Conservation (phyloP, 2,113 vertebrate species). For the Nycticorax nycticorax region DNA sequence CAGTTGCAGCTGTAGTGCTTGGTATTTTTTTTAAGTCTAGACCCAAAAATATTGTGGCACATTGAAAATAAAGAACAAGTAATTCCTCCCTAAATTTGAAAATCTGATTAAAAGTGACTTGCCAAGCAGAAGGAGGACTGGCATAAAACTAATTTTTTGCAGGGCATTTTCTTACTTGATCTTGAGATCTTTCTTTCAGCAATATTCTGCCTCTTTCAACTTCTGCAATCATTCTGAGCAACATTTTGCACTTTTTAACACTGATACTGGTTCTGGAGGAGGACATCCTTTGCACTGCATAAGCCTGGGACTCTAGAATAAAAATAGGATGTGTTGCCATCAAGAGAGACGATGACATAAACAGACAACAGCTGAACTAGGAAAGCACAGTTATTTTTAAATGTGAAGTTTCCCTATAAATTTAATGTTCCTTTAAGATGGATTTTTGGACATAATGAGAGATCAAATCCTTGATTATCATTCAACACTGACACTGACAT, state of each 20-base stretch:
- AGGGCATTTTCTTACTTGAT: not conserved
- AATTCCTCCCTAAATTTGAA: not conserved
- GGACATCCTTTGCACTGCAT: not conserved
- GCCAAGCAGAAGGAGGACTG: not conserved
- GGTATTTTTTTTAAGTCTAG: not conserved
- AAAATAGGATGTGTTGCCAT: not conserved
- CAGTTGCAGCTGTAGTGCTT: not conserved
- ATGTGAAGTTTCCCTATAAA: not conserved
- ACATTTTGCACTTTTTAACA: not conserved
- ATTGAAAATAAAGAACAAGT: not conserved
- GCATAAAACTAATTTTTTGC: not conserved
- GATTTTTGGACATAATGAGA: not conserved
- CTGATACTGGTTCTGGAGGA: not conserved
- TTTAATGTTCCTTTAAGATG: not conserved
- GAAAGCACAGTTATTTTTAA: not conserved
- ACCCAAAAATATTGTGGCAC: not conserved
- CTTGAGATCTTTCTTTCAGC: not conserved
- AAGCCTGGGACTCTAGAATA: not conserved
- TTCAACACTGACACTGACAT: not conserved
- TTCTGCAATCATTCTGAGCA: not conserved
- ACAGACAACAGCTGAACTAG: not conserved
- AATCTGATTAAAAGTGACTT: not conserved
- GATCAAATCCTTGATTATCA: not conserved
- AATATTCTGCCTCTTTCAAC: not conserved
- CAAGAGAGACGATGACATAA: not conserved